These are phyloP conservation scores for Hyperoodon ampullatus DNA, from an alignment of 2,113 vertebrate genomes.

Conservation along the genomic window DNA sequence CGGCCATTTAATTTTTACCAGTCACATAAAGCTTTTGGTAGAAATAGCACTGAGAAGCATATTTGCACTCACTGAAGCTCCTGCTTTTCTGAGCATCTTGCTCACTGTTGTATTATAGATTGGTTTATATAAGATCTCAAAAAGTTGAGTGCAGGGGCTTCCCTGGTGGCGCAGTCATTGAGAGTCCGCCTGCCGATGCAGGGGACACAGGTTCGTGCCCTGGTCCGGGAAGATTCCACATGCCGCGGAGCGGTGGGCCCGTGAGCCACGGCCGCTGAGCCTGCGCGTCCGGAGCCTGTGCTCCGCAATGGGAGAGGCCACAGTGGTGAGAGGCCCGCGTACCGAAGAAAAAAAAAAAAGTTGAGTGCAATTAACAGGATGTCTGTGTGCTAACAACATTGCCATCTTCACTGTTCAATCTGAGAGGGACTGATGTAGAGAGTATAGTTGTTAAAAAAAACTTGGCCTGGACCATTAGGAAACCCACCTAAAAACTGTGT, in stretches of 20 bases:
- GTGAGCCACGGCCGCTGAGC: too few species aligned
- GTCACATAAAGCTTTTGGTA: conserved; percentile 55
- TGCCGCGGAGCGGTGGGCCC: too few species aligned
- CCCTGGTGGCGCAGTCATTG: too few species aligned
- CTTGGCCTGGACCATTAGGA: not conserved
- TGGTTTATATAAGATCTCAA: not conserved
- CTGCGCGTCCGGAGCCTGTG: too few species aligned
- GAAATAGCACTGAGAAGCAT: conserved; percentile 61
- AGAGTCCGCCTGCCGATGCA: too few species aligned
- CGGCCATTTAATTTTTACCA: conserved; percentile 76
- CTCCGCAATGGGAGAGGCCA: too few species aligned
- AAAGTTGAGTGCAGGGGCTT: not conserved
- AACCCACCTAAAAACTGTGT: not conserved
- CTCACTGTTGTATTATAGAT: not conserved
- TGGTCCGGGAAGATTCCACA: too few species aligned
- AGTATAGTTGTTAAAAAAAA: not conserved
- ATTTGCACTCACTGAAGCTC: conserved; percentile 4
- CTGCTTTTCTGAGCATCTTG: not conserved
- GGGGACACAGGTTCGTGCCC: too few species aligned
- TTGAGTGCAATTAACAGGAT: not conserved
- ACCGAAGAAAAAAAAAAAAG: too few species aligned
- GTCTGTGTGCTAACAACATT: not conserved
- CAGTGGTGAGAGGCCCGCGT: too few species aligned
- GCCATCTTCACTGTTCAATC: not conserved
- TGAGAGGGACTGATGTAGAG: not conserved